Evolutionary conservation across 1,140 invertebrate species (phyloP).

Genomic region (Zaprionus camerounensis): DNA sequence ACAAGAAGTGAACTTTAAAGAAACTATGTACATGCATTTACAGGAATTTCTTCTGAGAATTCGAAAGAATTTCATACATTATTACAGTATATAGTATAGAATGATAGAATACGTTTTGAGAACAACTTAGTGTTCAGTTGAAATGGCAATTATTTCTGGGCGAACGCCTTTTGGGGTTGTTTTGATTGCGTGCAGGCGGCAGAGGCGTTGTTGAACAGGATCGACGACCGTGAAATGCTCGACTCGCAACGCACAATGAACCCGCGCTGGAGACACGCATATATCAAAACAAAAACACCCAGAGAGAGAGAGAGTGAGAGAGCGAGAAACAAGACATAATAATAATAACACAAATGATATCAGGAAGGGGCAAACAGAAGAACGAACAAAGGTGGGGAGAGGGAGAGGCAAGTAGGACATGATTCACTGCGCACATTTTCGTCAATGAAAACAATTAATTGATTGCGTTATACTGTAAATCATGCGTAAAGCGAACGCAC

Average conservation of each 20-base stretch:
- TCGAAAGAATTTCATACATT: no score
- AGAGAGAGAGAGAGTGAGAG: neutral
- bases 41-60: no score
- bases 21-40: no score
- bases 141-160: conserved; percentile 34
- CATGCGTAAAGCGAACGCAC: conserved; percentile 54
- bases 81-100: neutral
- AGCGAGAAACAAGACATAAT: conserved; percentile 3
- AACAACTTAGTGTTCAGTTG: conserved; percentile 20
- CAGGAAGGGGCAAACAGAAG: neutral
- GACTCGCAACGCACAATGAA: conserved; percentile 76
- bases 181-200: conserved; percentile 57
- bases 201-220: conserved; percentile 48
- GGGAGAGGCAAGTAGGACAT: conserved; percentile 9
- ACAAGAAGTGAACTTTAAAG: no score
- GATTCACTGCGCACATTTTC: conserved; percentile 71
- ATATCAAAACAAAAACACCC: conserved; percentile 32
- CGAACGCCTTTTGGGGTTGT: conserved; percentile 56
- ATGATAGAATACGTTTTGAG: neutral
- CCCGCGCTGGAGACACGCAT: conserved; percentile 44
- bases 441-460: conserved; percentile 78
- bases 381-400: neutral
- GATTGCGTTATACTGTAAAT: conserved; percentile 72
- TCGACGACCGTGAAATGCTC: conserved; percentile 79
- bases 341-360: conserved; percentile 32